phyloP scores from a whole-genome alignment of 2,113 vertebrate species.

The Malurus alboscapulatus region DNA sequence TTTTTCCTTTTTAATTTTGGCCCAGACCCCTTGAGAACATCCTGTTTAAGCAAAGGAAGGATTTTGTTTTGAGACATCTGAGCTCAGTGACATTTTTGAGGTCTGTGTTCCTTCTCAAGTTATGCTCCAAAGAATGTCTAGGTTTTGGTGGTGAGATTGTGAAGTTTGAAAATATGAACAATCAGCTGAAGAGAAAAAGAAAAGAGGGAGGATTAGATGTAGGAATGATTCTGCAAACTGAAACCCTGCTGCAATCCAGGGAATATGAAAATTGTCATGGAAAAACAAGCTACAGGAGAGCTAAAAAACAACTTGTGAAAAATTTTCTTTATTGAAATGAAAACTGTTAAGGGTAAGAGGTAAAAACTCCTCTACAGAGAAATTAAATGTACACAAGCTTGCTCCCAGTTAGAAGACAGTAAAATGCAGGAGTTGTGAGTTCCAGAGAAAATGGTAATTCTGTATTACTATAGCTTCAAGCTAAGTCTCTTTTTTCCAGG shows the following conservation, averaged over 20 bases:
- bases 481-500: not conserved
- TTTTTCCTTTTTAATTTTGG: not conserved
- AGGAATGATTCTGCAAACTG: not conserved
- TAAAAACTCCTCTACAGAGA: not conserved
- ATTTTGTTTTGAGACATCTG: not conserved
- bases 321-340: not conserved
- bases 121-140: not conserved
- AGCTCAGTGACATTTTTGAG: slow-evolving; percentile 32
- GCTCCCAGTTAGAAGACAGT: not conserved
- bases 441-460: not conserved
- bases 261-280: not conserved
- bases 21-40: not conserved
- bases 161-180: not conserved
- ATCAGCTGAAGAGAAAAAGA: not conserved
- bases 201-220: not conserved
- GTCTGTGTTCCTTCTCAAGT: not conserved
- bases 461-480: not conserved
- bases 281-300: not conserved
- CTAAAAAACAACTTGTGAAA: not conserved
- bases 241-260: not conserved
- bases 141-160: not conserved
- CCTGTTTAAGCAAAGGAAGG: not conserved
- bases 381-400: not conserved
- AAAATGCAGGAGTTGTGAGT: not conserved
- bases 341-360: not conserved